Percentiles rank a stretch among this genome's conserved stretches.
Conservation (phyloP, 2,888 invertebrate genomes). For the Maniola hyperantus region DNA sequence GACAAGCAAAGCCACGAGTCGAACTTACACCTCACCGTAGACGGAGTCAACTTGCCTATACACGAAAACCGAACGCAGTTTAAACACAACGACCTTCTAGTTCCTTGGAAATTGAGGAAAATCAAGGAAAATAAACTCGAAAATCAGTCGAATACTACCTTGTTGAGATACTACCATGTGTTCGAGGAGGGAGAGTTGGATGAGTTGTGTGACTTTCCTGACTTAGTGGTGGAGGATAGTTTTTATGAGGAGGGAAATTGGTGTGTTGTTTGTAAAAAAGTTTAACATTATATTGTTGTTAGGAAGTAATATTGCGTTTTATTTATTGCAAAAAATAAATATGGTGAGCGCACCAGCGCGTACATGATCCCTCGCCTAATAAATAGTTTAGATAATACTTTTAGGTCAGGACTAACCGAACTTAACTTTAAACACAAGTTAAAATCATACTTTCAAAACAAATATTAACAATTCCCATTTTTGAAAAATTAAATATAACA, state of each 20-base stretch:
- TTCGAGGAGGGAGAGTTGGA: slow-evolving; percentile 93
- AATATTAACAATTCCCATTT: no score
- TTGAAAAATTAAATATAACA: no score
- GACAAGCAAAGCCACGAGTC: slow-evolving; percentile 43
- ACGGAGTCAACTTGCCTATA: slow-evolving; percentile 84
- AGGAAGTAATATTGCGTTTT: background rate
- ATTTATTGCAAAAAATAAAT: no score
- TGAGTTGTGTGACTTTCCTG: slow-evolving; percentile 75
- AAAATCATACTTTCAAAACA: no score
- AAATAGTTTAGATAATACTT: no score
- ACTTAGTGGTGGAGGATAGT: slow-evolving; percentile 82
- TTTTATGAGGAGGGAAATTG: slow-evolving; percentile 99
- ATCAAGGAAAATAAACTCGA: slow-evolving; percentile 57
- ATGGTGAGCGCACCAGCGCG: no score
- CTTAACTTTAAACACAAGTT: no score
- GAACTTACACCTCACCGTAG: slow-evolving; percentile 49
- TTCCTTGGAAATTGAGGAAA: slow-evolving; percentile 94
- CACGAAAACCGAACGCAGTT: slow-evolving; percentile 97
- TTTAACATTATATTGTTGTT: slow-evolving; percentile 43
- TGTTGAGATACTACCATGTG: slow-evolving; percentile 96
- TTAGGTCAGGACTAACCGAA: no score
- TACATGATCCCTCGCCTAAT: no score
- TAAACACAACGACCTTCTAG: slow-evolving; percentile 93
- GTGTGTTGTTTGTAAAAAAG: slow-evolving; percentile 91
- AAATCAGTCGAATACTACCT: slow-evolving; percentile 73